These are phyloP conservation scores for Rhyzopertha dominica DNA, from an alignment of 1,140 invertebrate species.

Conservation along the genomic window DNA sequence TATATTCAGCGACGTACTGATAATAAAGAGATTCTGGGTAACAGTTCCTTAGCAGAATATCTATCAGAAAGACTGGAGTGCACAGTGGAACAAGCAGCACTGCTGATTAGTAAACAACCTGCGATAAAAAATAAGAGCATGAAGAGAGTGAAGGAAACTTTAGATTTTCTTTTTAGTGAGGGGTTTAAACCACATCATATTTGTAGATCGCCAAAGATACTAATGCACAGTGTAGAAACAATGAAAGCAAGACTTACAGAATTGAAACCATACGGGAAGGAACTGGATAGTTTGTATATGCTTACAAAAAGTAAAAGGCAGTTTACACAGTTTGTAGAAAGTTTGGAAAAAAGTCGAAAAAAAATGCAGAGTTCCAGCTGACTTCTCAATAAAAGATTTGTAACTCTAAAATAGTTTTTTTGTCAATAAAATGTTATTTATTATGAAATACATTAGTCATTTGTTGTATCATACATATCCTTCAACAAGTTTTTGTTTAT, in stretches of 20 bases:
- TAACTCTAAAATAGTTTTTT: background rate
- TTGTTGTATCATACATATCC: background rate
- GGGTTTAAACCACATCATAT: conserved; percentile 48
- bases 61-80: conserved; percentile 47
- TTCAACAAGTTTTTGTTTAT: background rate
- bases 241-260: conserved; percentile 46
- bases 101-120: conserved; percentile 46
- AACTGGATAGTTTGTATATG: conserved; percentile 46
- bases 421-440: no score
- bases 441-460: no score
- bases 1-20: conserved; percentile 45
- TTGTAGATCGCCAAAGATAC: conserved; percentile 47
- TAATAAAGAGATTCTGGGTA: conserved; percentile 46
- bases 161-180: conserved; percentile 49
- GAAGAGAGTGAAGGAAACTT: conserved; percentile 49
- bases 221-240: conserved; percentile 50
- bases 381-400: conserved; percentile 1
- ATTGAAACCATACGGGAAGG: conserved; percentile 43
- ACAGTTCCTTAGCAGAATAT: conserved; percentile 46
- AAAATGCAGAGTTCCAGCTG: no score
- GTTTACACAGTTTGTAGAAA: conserved; percentile 40
- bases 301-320: conserved; percentile 50
- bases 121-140: conserved; percentile 46
- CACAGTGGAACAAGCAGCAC: conserved; percentile 37
- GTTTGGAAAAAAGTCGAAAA: conserved; percentile 31